These are phyloP conservation scores for Baccha elongata DNA, from an alignment of 2,888 invertebrate species.

Conservation along the genomic window DNA sequence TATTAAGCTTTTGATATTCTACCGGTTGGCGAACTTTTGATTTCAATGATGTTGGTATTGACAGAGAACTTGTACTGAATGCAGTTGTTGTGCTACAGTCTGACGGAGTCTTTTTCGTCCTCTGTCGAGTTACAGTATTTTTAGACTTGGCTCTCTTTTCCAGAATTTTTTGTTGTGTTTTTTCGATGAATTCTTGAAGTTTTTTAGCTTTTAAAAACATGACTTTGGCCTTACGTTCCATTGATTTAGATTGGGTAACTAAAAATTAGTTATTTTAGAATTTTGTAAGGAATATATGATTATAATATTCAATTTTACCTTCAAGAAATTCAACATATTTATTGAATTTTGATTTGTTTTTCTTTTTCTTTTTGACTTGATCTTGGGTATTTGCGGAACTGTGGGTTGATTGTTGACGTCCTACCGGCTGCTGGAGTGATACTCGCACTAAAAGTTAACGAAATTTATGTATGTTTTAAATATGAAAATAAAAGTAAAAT, in stretches of 20 bases:
- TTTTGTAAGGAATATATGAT: too few relatives aligned
- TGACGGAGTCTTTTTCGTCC: background rate
- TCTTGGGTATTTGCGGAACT: conserved; percentile 77
- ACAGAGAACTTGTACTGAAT: conserved; percentile 50
- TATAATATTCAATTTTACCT: too few relatives aligned
- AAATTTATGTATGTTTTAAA: background rate
- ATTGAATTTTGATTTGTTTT: conserved; percentile 79
- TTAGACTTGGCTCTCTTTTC: conserved; percentile 76
- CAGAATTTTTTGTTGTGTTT: conserved; percentile 81
- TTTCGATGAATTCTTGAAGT: conserved; percentile 86
- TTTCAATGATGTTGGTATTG: background rate
- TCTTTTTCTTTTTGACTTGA: conserved; percentile 72
- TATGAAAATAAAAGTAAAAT: background rate
- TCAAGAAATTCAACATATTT: conserved; percentile 88
- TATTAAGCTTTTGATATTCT: conserved; percentile 80
- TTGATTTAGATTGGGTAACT: conserved; percentile 87
- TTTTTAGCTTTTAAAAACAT: conserved; percentile 87
- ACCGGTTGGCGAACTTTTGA: conserved; percentile 72
- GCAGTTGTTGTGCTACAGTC: conserved; percentile 21
- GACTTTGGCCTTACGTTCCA: conserved; percentile 87
- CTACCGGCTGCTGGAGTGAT: conserved; percentile 13
- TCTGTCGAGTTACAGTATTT: conserved; percentile 32
- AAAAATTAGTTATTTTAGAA: conserved; percentile 74
- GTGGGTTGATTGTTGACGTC: conserved; percentile 77
- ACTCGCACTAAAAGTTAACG: conserved; percentile 29